A percentile compares a stretch with the other conserved stretches of the same genome.
Conservation (phyloP, 2,113 vertebrate genomes). For the Heterotis niloticus region DNA sequence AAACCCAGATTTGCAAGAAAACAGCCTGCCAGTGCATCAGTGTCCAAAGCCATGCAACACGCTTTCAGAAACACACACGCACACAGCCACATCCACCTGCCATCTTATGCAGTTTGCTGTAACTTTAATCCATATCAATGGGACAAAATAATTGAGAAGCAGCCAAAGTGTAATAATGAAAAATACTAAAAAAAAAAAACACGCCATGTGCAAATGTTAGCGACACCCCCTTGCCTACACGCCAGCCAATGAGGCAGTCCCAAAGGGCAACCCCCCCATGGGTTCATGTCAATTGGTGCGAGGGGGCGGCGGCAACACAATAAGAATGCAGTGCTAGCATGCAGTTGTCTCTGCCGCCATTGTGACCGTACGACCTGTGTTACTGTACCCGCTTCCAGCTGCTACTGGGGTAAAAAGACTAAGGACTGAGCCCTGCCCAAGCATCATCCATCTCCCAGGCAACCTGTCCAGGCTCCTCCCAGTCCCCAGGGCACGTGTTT, state of each 20-base stretch:
- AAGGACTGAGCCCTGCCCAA: background rate
- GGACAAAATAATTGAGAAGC: slow-evolving; percentile 63
- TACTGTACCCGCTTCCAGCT: slow-evolving; percentile 64
- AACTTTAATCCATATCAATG: slow-evolving; percentile 27
- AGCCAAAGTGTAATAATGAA: slow-evolving; percentile 44
- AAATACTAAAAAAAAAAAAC: slow-evolving; percentile 50
- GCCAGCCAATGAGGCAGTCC: slow-evolving; percentile 43
- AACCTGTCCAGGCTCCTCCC: background rate
- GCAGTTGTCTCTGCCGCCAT: slow-evolving; percentile 89
- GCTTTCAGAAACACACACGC: background rate
- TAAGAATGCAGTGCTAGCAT: slow-evolving; percentile 77
- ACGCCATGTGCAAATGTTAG: slow-evolving; percentile 57
- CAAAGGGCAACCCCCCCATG: slow-evolving; percentile 47
- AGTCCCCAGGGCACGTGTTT: too few relatives aligned
- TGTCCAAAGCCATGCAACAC: slow-evolving; percentile 3
- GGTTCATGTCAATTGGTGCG: slow-evolving; percentile 61
- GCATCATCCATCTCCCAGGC: background rate
- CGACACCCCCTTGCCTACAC: slow-evolving; percentile 68
- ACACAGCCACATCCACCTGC: background rate
- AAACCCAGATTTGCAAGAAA: background rate
- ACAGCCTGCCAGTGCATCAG: background rate
- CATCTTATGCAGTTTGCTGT: slow-evolving; percentile 18
- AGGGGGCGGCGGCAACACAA: slow-evolving; percentile 60
- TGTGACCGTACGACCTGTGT: slow-evolving; percentile 61
- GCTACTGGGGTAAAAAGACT: slow-evolving; percentile 13